Evolutionary conservation across 2,888 invertebrate species (phyloP).

Genomic region (Latrodectus hesperus): DNA sequence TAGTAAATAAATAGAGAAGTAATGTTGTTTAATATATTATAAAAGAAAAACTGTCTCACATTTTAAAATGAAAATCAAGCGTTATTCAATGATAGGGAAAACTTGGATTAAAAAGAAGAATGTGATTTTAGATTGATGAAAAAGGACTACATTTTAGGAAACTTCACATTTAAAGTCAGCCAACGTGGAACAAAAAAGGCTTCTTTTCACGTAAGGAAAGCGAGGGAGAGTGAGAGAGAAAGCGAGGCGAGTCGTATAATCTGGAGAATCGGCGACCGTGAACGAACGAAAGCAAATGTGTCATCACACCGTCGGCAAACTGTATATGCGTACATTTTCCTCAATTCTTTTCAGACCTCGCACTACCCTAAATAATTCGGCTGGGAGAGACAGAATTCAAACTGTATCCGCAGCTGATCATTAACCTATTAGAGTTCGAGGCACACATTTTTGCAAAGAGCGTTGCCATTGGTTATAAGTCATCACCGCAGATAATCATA

Average conservation of each 20-base stretch:
- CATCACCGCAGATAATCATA: not conserved
- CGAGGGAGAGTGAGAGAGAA: not conserved
- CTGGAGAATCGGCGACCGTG: conserved; percentile 32
- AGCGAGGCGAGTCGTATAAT: conserved; percentile 1
- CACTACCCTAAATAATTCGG: conserved; percentile 21
- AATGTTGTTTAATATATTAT: too few species aligned
- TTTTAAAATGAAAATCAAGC: too few species aligned
- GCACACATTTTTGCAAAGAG: not conserved
- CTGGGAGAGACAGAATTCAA: not conserved
- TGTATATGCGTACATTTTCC: not conserved
- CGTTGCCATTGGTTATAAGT: not conserved
- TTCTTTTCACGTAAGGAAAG: too few species aligned
- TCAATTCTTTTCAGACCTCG: conserved; percentile 19
- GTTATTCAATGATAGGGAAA: too few species aligned
- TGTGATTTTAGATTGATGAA: too few species aligned
- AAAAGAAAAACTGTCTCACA: too few species aligned
- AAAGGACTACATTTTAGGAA: too few species aligned
- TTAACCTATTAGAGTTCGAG: conserved; percentile 9
- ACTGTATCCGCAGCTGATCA: conserved; percentile 11
- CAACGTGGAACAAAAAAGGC: too few species aligned
- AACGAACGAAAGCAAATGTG: conserved; percentile 56
- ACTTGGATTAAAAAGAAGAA: too few species aligned
- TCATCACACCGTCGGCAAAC: conserved; percentile 50
- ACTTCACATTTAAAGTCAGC: too few species aligned
- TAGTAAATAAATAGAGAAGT: too few species aligned